Evolutionary conservation across 1,140 invertebrate genomes (phyloP).

Genomic region (Alviniconcha marisindica): DNA sequence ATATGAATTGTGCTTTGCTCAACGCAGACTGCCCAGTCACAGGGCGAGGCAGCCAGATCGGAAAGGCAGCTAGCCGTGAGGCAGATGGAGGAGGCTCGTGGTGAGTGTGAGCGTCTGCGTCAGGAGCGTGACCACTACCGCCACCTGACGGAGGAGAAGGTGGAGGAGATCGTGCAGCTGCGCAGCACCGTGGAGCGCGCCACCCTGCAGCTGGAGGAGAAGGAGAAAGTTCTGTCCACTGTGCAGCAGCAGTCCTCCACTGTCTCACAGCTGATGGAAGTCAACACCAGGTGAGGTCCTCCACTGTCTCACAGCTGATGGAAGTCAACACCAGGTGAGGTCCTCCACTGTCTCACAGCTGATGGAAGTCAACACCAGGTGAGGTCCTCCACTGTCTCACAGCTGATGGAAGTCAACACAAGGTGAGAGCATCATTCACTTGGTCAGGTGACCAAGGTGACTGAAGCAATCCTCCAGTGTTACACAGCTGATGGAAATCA

Average conservation of each 20-base stretch:
- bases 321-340: slow-evolving; percentile 37
- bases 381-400: slow-evolving; percentile 58
- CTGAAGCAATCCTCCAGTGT: too few relatives aligned
- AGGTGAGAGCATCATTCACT: too few relatives aligned
- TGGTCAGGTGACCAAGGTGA: too few relatives aligned
- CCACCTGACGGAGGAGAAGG: slow-evolving; percentile 61
- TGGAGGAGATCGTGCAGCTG: slow-evolving; percentile 59
- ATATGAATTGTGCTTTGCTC: too few relatives aligned
- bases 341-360: slow-evolving; percentile 61
- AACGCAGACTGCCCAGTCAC: neutral
- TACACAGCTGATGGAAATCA: too few relatives aligned
- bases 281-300: slow-evolving; percentile 46
- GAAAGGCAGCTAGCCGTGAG: slow-evolving; percentile 57
- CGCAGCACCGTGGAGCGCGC: slow-evolving; percentile 62
- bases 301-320: slow-evolving; percentile 56
- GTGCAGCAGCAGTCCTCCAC: slow-evolving; percentile 65
- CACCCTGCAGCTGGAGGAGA: slow-evolving; percentile 68
- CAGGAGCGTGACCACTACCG: slow-evolving; percentile 68
- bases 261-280: slow-evolving; percentile 64
- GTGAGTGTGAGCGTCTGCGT: slow-evolving; percentile 59
- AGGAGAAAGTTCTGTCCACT: slow-evolving; percentile 64
- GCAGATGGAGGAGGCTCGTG: slow-evolving; percentile 54
- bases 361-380: slow-evolving; percentile 58
- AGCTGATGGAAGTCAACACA: slow-evolving; percentile 62
- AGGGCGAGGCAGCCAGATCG: slow-evolving; percentile 32